Base-by-base conservation (phyloP, 2,888 invertebrate genomes). In the Chrysolina oricalcia region DNA sequence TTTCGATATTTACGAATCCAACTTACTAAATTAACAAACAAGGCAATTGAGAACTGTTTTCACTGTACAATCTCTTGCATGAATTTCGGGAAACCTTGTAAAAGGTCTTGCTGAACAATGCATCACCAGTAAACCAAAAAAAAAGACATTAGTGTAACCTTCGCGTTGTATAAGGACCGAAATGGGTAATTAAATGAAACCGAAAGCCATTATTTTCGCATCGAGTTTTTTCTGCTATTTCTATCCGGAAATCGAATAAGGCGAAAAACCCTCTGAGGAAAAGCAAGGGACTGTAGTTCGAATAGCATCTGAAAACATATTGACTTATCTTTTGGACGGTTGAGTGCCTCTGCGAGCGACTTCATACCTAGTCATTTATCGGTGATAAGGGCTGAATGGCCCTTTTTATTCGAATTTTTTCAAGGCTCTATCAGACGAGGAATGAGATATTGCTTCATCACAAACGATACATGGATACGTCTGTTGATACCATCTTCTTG, bases 231-330 rank as follows among this genome's bases (percentile, higher is more conserved):
- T 35, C 35, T 13, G 59, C 11, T 27, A 23, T 59, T 59, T 19
- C 53, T 19, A 53, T 10, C 21, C 53, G 59, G 59, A 59, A 59
- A 27, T 59, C 59, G 59, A 59, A 59, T 59, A 15, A 59, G 15
- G 6, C 27, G n/a, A 11, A 27, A 10, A 59, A 59, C 59, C 59
- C 59, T 59, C 15, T n/a, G 35, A 8, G 15, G 59, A 27, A 59
- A n/a, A n/a, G n/a, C n/a, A n/a, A 59, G 59, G 35, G 35, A 59
- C 59, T n/a, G 59, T 59, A n/a, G 27, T 59, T 59, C 27, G 35
- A 59, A 35, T 59, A 27, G 35, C 59, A 59, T 27, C 59, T 59
- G 59, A 59, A 59, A 59, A 35, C 59, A 59, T 59, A 59, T 59
- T 59, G 59, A 59, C 59, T 59, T 59, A 59, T 59, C 59, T 59